These are phyloP conservation scores for Oscheius sp. DNA, from an alignment of 2,888 invertebrate species.

Conservation along the genomic window DNA sequence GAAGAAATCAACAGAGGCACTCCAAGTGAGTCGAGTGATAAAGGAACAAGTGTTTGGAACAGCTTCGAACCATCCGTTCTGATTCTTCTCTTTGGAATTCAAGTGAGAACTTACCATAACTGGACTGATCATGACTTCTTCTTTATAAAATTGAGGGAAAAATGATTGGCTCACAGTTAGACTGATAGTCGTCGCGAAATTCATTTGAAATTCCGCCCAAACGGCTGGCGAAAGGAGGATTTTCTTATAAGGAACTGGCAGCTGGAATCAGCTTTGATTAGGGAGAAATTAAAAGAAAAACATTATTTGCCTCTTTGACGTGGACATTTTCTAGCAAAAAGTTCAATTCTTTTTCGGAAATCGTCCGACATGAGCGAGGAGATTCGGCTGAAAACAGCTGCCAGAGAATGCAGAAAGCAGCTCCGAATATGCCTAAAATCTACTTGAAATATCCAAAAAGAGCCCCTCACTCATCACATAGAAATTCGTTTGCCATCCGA, in stretches of 20 bases:
- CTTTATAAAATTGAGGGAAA: constrained; percentile 14
- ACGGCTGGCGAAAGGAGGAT: background rate
- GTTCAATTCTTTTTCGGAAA: background rate
- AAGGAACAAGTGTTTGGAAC: constrained; percentile 16
- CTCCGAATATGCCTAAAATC: constrained; percentile 8
- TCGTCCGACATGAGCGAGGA: background rate
- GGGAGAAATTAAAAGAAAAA: background rate
- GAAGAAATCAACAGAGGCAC: background rate
- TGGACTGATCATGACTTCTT: constrained; percentile 12
- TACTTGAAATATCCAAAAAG: background rate
- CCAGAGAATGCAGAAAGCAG: constrained; percentile 9
- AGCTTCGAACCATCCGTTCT: constrained; percentile 23
- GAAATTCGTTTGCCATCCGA: constrained; percentile 13
- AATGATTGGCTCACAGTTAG: constrained; percentile 7
- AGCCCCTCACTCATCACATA: constrained; percentile 1
- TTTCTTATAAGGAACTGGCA: background rate
- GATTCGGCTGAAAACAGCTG: constrained; percentile 4
- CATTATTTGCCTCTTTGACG: constrained; percentile 10
- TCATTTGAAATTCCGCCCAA: constrained; percentile 14
- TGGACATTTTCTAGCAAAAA: constrained; percentile 15
- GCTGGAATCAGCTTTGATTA: background rate
- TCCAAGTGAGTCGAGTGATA: constrained; percentile 3
- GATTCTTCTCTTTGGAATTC: background rate
- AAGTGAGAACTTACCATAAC: constrained; percentile 10
- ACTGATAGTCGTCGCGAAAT: background rate